Base-by-base conservation (phyloP, 2,113 vertebrate genomes). In the Toxostoma redivivum region DNA sequence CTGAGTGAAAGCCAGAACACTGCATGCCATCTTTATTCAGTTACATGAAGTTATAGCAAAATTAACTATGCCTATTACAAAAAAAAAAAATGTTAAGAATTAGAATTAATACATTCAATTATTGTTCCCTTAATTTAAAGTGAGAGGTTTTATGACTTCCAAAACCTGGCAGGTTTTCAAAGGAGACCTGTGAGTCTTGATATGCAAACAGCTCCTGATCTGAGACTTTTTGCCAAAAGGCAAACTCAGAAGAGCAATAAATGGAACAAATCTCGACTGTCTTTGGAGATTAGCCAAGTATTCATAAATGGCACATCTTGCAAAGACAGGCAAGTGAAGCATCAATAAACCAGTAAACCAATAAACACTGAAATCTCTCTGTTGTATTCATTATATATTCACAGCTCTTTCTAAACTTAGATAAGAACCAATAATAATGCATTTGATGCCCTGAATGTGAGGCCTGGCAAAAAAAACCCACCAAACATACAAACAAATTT, bases 171-270 rank as follows among this genome's bases (percentile, higher is more conserved):
- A 94, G 72, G 28, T 92, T 96, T 96, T 86, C 94, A 93, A 81
- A 95, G 76, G 71, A 93, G 96, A 94, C 83, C 71, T 67, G 77
- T 91, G 94, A 80, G 62, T 86, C 56, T 94, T 94, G 73, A 94
- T 82, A 89, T 94, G 81, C 65, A 95, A 95, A 94, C 16, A 0
- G 58, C 37, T 97, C 95, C 88, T 54, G 65, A 81, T 83, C 92
- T 94, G 73, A 94, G 94, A 93, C 93, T 70, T 85, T 96, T 96
- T 94, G 92, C 95, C 89, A 95, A 91, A 94, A 97, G 84, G 85
- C 79, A 91, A 96, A 95, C 80, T 94, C 89, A 93, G 70, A 96
- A 95, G 79, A 91, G 94, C 76, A 95, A 48, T 74, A 95, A 94
- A 95, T 82, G 74, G 71, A 96, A 84, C 51, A 96, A 94, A 94